These are phyloP conservation scores for Drosophila maculinotata DNA, from an alignment of 2,888 invertebrate genomes.

Conservation along the genomic window DNA sequence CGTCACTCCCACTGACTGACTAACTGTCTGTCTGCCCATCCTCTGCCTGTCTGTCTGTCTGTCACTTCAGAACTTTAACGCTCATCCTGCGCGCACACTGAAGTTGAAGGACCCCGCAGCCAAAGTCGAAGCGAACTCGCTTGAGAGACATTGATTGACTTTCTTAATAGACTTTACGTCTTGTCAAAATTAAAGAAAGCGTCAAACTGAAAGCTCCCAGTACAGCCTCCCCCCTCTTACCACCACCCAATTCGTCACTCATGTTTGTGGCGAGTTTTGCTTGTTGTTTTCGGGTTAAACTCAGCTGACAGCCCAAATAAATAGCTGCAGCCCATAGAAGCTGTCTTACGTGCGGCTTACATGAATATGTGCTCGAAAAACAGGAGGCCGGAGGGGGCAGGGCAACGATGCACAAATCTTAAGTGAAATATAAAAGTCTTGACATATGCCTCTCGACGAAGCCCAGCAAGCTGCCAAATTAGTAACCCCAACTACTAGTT, in stretches of 20 bases:
- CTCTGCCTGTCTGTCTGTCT: constrained; percentile 43
- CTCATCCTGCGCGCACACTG: constrained; percentile 44
- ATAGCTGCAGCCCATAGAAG: constrained; percentile 28
- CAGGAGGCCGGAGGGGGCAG: too few species aligned
- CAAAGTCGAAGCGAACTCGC: constrained; percentile 77
- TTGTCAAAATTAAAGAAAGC: constrained; percentile 82
- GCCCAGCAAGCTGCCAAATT: not conserved
- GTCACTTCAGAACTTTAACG: constrained; percentile 71
- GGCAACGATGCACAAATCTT: constrained; percentile 23
- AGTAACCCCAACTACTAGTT: not conserved
- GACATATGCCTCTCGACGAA: constrained; percentile 18
- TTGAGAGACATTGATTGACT: constrained; percentile 85
- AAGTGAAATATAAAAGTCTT: constrained; percentile 41
- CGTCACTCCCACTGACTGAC: constrained; percentile 64
- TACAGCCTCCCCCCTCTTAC: constrained; percentile 3
- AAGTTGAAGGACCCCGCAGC: constrained; percentile 54
- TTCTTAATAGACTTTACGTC: constrained; percentile 84
- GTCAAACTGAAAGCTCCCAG: constrained; percentile 51
- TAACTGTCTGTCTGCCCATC: constrained; percentile 46
- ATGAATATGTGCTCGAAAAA: constrained; percentile 18
- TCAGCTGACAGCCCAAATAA: constrained; percentile 46
- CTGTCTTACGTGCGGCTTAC: constrained; percentile 21
- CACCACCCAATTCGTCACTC: too few species aligned
- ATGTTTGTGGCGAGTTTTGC: constrained; percentile 33
- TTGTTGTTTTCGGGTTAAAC: constrained; percentile 33